A percentile compares a stretch with the other conserved stretches of the same genome.
phyloP scores from a whole-genome alignment of 2,888 invertebrate genomes.

The Nomada fabriciana region DNA sequence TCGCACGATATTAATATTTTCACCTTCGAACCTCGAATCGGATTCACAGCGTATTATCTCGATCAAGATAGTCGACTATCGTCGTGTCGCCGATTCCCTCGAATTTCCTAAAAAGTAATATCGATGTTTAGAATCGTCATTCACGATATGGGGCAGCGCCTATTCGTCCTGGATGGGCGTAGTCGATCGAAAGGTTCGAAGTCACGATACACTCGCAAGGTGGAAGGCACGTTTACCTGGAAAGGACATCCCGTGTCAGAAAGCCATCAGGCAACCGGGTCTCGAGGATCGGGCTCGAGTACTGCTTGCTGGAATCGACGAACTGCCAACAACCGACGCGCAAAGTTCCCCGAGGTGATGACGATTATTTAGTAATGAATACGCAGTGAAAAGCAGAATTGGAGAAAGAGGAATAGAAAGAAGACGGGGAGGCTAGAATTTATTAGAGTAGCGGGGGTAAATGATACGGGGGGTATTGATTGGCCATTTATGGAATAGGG shows the following conservation, averaged over 20 bases:
- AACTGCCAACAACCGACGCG: slow-evolving; percentile 67
- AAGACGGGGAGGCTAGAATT: not conserved
- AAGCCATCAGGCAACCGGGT: slow-evolving; percentile 76
- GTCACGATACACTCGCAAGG: slow-evolving; percentile 44
- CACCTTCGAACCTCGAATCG: too few species aligned
- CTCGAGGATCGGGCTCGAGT: slow-evolving; percentile 32
- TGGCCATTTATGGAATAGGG: too few species aligned
- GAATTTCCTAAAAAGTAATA: slow-evolving; percentile 10
- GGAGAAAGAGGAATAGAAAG: not conserved
- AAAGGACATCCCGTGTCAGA: slow-evolving; percentile 81
- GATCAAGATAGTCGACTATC: not conserved
- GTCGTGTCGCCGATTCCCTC: too few species aligned
- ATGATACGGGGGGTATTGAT: too few species aligned
- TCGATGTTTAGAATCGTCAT: not conserved
- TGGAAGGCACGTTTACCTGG: slow-evolving; percentile 58
- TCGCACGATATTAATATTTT: too few species aligned
- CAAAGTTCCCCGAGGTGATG: slow-evolving; percentile 31
- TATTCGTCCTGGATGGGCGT: slow-evolving; percentile 44
- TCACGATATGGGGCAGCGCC: slow-evolving; percentile 8
- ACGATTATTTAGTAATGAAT: slow-evolving; percentile 40
- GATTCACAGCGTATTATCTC: too few species aligned
- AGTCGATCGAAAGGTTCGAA: slow-evolving; percentile 52
- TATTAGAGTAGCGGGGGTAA: too few species aligned
- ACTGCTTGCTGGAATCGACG: slow-evolving; percentile 58
- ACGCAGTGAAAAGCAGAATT: not conserved